These are phyloP conservation scores for Maconellicoccus hirsutus DNA, from an alignment of 1,140 invertebrate genomes.

Conservation along the genomic window DNA sequence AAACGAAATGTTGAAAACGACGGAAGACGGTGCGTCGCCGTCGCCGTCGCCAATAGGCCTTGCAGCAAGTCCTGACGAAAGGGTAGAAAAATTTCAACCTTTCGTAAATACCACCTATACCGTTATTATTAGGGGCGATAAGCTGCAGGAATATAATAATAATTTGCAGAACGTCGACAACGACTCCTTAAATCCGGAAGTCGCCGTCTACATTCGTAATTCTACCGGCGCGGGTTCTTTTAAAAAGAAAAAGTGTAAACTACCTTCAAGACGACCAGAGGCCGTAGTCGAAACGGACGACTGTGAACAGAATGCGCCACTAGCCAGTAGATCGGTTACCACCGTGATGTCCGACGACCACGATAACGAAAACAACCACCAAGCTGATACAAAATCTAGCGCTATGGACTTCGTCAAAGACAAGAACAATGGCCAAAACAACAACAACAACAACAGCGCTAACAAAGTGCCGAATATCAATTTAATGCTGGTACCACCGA, in stretches of 20 bases:
- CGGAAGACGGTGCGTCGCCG: neutral
- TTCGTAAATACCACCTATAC: neutral
- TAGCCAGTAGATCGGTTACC: neutral
- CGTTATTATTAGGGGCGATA: neutral
- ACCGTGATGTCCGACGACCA: too few relatives aligned
- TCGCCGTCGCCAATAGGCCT: neutral
- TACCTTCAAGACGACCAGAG: too few relatives aligned
- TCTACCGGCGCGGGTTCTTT: neutral
- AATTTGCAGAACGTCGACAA: neutral
- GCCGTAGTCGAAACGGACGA: neutral
- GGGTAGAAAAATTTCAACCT: neutral
- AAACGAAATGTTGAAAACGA: neutral
- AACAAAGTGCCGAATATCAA: constrained; percentile 8
- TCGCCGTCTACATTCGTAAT: neutral
- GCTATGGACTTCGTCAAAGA: too few relatives aligned
- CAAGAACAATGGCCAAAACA: neutral
- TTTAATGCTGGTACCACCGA: neutral
- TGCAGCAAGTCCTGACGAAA: neutral
- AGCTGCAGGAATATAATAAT: neutral
- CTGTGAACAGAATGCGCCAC: neutral
- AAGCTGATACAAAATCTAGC: too few relatives aligned
- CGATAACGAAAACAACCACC: too few relatives aligned
- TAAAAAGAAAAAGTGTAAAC: neutral
- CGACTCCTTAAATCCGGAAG: neutral
- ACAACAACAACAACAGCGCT: neutral